Base-by-base conservation (phyloP, 2,888 invertebrate species). In the Hanleya hanleyi region DNA sequence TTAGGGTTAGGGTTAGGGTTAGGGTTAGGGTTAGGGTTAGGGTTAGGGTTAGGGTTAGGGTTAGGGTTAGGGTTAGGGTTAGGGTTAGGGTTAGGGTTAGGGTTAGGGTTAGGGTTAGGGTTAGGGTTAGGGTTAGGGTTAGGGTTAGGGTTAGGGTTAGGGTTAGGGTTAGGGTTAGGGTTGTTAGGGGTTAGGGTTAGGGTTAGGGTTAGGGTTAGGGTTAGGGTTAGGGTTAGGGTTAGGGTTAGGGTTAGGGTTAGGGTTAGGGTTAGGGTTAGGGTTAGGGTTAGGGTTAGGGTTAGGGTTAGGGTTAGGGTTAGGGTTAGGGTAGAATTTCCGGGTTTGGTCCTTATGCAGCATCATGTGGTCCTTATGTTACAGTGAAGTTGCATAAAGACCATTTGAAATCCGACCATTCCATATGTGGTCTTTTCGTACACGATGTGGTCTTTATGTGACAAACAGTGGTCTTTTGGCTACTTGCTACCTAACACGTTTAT, bases 21-120 rank as follows among this genome's bases (percentile, higher is more conserved):
- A 66, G 78, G 81, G 77, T 76, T 75, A 69, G 77, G 77, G 77
- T 77, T 72, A 71, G 80, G 81, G 78, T 77, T 70, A 65, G 75
- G 78, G 76, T 80, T 79, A 77, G 80, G 79, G 77, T 82, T 76
- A 74, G 81, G 81, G 75, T 77, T 79, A 73, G 77, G 77, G 78
- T 79, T 77, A 76, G 81, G 79, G 80, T 79, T 80, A 75, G 79
- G 81, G 78, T 78, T 81, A 71, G 77, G 77, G 73, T 77, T 78
- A 62, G 76, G 78, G 75, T 81, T 76, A 70, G 75, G 78, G 76
- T 77, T 77, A 73, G 81, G 79, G 77, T 80, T 79, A 77, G 80
- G 80, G 77, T 81, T 74, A 72, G 78, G 78, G 73, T 81, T 74
- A 73, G 81, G 78, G 70, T 79, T 69, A 73, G 81, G 80, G 75